Base-by-base conservation (phyloP, 2,888 invertebrate genomes). In the Malachius bipustulatus region DNA sequence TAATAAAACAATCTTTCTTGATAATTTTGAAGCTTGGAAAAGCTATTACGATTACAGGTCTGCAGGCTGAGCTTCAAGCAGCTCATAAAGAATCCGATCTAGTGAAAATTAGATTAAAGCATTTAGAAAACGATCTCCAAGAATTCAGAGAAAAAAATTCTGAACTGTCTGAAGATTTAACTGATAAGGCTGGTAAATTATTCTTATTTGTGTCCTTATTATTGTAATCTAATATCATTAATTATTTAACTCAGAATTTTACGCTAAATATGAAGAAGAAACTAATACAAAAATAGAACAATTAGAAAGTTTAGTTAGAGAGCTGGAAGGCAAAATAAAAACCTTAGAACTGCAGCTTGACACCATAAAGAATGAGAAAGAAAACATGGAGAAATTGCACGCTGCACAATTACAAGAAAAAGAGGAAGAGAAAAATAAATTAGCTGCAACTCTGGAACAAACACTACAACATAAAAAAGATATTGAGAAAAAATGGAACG, bases 51-150 rank as follows among this genome's bases (percentile, higher is more conserved):
- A n/a, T 10, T 59, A 3, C 65, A 78, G 77, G 74, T 39, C 58
- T 77, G 46, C 74, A 77, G 64, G 67, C 71, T 49, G 75, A 77
- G 50, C 57, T 78, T 11, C 70, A 69, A 42, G 66, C 72, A n/a
- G 74, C 77, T 0, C 69, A 72, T 59, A 77, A 76, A 47, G 77
- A 79, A 56, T 71, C 75, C 2, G 77, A 77, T 52, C 57, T 69
- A 43, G 66, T 74, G 14, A 60, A 72, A 12, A 71, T 73, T 48
- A 65, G 71, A 38, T 67, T 77, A 46, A 62, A 70, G 14, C 69
- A 70, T 3, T 53, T 77, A 42, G 77, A 78, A 53, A 71, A 69
- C 14, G 77, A 78, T 43, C 59, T 77, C 16, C 51, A 65, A 2
- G 69, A 67, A 1, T 71, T 73, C 44, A 69, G 71, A 49, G 63